These are phyloP conservation scores for Synergus umbraculus DNA, from an alignment of 2,888 invertebrate species.

Conservation along the genomic window DNA sequence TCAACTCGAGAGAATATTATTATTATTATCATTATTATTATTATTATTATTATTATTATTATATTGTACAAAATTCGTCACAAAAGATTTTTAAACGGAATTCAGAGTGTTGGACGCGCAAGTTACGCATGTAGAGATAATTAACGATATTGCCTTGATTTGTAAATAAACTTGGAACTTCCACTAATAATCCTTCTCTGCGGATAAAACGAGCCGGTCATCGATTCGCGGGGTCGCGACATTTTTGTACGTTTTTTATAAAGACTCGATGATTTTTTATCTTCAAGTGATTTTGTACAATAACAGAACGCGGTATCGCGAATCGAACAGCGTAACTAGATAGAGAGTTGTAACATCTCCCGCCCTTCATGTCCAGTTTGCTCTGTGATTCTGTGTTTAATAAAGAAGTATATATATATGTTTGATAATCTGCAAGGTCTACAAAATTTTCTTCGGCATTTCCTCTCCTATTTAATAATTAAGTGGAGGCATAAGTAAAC, in stretches of 20 bases:
- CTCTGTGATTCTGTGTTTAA: constrained; percentile 77
- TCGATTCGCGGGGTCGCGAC: constrained; percentile 52
- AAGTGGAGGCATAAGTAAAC: no score
- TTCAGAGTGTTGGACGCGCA: constrained; percentile 63
- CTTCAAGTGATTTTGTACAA: constrained; percentile 66
- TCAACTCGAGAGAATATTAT: constrained; percentile 45
- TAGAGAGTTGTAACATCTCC: constrained; percentile 66
- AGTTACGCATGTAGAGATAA: constrained; percentile 65
- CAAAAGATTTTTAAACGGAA: constrained; percentile 60
- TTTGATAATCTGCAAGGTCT: constrained; percentile 63
- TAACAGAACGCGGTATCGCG: constrained; percentile 52
- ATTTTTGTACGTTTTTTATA: constrained; percentile 67
- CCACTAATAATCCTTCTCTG: constrained; percentile 66
- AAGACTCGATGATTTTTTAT: constrained; percentile 64
- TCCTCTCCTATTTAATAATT: background rate
- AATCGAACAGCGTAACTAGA: constrained; percentile 53
- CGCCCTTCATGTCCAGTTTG: constrained; percentile 74
- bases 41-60: constrained; percentile 45
- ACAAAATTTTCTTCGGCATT: constrained; percentile 45
- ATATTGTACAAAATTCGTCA: constrained; percentile 63
- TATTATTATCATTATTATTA: constrained; percentile 47
- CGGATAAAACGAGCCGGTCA: constrained; percentile 57
- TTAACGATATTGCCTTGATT: constrained; percentile 76
- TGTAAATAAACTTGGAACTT: constrained; percentile 76
- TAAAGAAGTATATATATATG: constrained; percentile 69